Base-by-base conservation (phyloP, 2,113 vertebrate species). In the Silurus glanis region DNA sequence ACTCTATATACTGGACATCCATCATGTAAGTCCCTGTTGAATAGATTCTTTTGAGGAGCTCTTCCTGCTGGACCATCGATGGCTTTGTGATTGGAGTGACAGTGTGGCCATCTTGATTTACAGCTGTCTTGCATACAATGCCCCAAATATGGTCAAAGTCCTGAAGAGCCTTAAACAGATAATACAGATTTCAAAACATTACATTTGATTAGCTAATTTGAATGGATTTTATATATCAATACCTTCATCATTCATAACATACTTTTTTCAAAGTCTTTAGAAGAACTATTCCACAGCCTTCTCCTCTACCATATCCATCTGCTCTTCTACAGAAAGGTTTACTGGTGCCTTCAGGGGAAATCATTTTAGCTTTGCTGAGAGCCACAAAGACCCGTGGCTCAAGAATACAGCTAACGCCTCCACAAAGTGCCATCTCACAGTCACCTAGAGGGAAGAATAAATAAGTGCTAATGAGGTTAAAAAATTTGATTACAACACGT, bases 271-370 rank as follows among this genome's bases (percentile, higher is more conserved):
- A 87, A 0, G 95, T 94, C 28, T 97, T 97, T 45, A 97, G 91
- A 5, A 96, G 92, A 90, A 96, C 88, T 58, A 97, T 91, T 0
- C 97, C 96, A 0, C 96, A 97, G 59, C 96, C 97, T 91, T 97
- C 96, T 69, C 96, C 97, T 93, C 96, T 95, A 64, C 96, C 97
- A 5, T 97, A 97, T n/a, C 96, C 96, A 62, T 97, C 92, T 84
- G 96, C 96, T 72, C 75, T 92, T 69, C 67, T 95, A 84, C 95
- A 96, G 90, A 97, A 97, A 4, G 97, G 95, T 87, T 95, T 97
- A 93, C 95, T 97, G n/a, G 92, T 94, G 45, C 96, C 96, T 0
- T 96, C 96, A 0, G 96, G 93, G 80, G 96, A 96, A 83, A 97
- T 95, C 95, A 96, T 96, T 92, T 96, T 96, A 88, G 96, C 95